phyloP scores from a whole-genome alignment of 2,113 vertebrate species.

The Alces alces region DNA sequence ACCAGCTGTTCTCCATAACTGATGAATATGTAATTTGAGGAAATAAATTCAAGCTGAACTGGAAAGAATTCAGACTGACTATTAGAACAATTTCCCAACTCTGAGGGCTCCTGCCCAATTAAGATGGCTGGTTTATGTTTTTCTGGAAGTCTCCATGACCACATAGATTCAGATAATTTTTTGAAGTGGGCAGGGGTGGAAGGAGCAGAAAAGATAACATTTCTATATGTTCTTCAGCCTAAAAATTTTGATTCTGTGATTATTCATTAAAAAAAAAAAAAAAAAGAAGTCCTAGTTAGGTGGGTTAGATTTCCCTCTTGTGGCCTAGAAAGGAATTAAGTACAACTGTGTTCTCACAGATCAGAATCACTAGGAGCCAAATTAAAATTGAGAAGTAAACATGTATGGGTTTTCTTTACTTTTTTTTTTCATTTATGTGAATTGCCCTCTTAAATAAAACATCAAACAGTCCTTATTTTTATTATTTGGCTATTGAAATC shows the following conservation, averaged over 20 bases:
- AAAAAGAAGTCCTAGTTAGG: neutral
- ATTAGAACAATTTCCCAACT: neutral
- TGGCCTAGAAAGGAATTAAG: slow-evolving; percentile 38
- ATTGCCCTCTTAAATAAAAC: neutral
- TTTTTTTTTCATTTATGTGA: neutral
- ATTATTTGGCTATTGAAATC: neutral
- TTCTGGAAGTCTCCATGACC: neutral
- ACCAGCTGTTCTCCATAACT: slow-evolving; percentile 58
- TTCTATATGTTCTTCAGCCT: neutral
- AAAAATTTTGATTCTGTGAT: neutral
- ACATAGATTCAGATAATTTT: neutral
- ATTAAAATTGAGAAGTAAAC: neutral
- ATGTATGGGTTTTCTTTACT: neutral
- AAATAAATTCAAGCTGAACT: slow-evolving; percentile 57
- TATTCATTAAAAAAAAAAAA: neutral
- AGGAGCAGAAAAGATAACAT: neutral
- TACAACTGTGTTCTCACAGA: neutral
- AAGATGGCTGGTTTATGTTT: neutral
- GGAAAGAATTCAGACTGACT: slow-evolving; percentile 13
- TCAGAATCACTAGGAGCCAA: neutral
- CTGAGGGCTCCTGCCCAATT: neutral
- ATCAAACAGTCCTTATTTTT: neutral
- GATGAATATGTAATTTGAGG: slow-evolving; percentile 66
- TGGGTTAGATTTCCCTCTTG: slow-evolving; percentile 64
- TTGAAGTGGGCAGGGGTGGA: neutral